These are phyloP conservation scores for Nematostella vectensis DNA, from an alignment of 92 coral and sea anemone species.

Conservation along the genomic window DNA sequence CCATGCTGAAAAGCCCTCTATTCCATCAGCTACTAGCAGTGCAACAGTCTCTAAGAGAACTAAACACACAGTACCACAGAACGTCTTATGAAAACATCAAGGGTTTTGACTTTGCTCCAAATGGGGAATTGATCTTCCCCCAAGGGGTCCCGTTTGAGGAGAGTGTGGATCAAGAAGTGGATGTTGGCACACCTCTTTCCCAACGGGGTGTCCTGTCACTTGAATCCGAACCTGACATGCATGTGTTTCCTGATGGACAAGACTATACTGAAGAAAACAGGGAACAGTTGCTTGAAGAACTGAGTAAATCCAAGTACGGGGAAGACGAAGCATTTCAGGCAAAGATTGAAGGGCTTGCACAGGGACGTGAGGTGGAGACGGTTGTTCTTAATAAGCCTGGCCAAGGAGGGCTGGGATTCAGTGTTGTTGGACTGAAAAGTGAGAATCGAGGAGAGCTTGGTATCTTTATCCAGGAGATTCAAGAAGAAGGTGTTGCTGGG, in stretches of 20 bases:
- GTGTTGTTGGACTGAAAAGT: constrained; percentile 97
- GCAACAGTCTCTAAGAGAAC: constrained; percentile 80
- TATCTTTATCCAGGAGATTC: constrained; percentile 95
- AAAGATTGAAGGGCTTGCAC: constrained; percentile 75
- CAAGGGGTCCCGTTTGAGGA: constrained; percentile 16
- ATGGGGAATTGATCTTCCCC: constrained; percentile 82
- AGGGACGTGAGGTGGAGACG: constrained; percentile 84
- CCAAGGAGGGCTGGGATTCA: constrained; percentile 87
- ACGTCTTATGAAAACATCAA: constrained; percentile 49
- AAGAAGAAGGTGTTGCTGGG: constrained; percentile 86
- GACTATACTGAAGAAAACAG: constrained; percentile 43
- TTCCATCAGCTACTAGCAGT: constrained; percentile 75
- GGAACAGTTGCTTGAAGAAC: constrained; percentile 45
- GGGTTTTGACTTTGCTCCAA: constrained; percentile 88
- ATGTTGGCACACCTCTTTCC: constrained; percentile 2
- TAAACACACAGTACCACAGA: constrained; percentile 46
- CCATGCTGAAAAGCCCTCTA: constrained; percentile 86
- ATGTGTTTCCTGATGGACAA: constrained; percentile 23
- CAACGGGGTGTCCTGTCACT: background rate
- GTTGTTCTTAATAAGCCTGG: constrained; percentile 90
- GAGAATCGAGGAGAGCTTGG: constrained; percentile 97
- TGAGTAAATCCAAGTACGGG: constrained; percentile 46
- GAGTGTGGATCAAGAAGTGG: background rate
- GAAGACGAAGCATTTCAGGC: constrained; percentile 51
- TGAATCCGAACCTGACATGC: constrained; percentile 22